Evolutionary conservation across 2,888 invertebrate genomes (phyloP).

Genomic region (Folsomia manolachei): DNA sequence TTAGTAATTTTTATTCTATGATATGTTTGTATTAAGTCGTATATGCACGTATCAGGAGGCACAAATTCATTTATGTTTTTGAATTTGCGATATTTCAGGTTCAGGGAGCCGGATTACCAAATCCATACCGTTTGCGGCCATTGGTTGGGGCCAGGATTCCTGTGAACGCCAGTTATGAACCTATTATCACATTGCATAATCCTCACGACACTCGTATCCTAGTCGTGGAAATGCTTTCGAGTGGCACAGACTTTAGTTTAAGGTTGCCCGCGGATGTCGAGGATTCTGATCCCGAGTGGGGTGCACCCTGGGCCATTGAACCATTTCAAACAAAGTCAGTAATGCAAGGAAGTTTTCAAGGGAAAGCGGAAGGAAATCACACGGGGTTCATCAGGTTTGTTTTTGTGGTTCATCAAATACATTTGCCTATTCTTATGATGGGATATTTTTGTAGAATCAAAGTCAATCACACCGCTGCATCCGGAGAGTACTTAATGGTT

Average conservation of each 20-base stretch:
- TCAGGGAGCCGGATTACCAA: constrained; percentile 78
- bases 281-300: constrained; percentile 63
- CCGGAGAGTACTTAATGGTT: constrained; percentile 66
- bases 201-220: constrained; percentile 83
- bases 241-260: constrained; percentile 86
- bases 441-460: constrained; percentile 65
- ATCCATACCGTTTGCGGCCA: constrained; percentile 87
- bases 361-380: constrained; percentile 73
- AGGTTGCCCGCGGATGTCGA: constrained; percentile 54
- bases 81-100: constrained; percentile 61
- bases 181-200: constrained; percentile 89
- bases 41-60: no score
- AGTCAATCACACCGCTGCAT: constrained; percentile 61
- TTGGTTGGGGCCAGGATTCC: constrained; percentile 87
- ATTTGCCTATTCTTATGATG: constrained; percentile 9
- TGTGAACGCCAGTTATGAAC: constrained; percentile 82
- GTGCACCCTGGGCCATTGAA: constrained; percentile 85
- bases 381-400: constrained; percentile 74
- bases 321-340: constrained; percentile 84
- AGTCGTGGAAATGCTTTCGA: constrained; percentile 66
- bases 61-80: no score
- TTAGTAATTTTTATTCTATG: constrained; percentile 1
- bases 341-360: constrained; percentile 78
- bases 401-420: not conserved
- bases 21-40: no score